Percentiles rank a stretch among this genome's conserved stretches.
phyloP scores from a whole-genome alignment of 2,113 vertebrate genomes.

The Hippocampus abdominalis region DNA sequence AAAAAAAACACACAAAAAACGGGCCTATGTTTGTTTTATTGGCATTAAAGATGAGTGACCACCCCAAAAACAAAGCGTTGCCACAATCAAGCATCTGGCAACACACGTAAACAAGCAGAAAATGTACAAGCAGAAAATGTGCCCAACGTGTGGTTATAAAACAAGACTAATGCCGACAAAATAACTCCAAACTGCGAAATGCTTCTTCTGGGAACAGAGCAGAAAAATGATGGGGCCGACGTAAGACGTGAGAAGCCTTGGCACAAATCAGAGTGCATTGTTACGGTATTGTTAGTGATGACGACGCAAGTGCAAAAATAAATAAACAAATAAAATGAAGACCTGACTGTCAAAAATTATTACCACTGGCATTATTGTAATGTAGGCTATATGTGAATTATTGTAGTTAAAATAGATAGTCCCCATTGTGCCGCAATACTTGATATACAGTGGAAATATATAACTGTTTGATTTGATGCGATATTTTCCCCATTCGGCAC shows the following conservation, averaged over 20 bases:
- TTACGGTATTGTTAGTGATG: neutral
- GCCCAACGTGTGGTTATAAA: neutral
- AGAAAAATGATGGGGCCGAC: neutral
- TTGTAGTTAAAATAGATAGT: neutral
- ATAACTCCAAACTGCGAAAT: neutral
- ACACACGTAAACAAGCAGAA: neutral
- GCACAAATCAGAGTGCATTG: neutral
- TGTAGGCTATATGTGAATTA: neutral
- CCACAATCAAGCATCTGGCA: neutral
- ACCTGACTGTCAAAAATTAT: neutral
- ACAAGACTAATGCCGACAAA: neutral
- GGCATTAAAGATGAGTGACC: neutral
- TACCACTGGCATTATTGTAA: neutral
- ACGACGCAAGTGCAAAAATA: neutral
- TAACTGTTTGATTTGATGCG: neutral
- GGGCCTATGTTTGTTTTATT: neutral
- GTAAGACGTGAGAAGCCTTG: neutral
- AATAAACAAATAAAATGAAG: neutral
- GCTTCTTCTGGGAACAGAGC: neutral
- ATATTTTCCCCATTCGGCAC: neutral
- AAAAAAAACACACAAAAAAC: no score
- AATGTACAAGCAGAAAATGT: neutral
- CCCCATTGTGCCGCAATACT: neutral
- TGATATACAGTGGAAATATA: neutral
- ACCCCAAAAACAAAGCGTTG: neutral